phyloP scores from a whole-genome alignment of 2,113 vertebrate genomes.

The Seriola aureovittata region DNA sequence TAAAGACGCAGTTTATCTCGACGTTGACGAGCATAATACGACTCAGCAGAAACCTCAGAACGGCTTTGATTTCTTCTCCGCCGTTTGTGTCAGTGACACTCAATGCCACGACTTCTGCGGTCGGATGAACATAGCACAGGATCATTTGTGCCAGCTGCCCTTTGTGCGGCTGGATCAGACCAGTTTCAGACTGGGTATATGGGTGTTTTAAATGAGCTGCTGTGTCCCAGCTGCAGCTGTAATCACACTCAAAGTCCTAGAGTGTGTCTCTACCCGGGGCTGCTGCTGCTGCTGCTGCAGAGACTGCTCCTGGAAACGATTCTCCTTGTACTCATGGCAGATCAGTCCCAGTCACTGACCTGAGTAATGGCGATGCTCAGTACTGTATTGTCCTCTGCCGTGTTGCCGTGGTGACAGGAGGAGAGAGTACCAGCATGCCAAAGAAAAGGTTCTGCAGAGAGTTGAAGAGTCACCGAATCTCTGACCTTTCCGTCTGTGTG shows the following conservation, averaged over 20 bases:
- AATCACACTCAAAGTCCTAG: constrained; percentile 12
- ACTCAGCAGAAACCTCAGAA: not conserved
- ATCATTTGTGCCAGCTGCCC: not conserved
- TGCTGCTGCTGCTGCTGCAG: constrained; percentile 35
- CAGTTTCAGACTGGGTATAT: constrained; percentile 14
- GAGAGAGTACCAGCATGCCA: constrained; percentile 53
- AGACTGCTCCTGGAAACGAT: constrained; percentile 58
- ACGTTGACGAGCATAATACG: not conserved
- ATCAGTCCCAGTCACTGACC: constrained; percentile 74
- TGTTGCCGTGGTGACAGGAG: constrained; percentile 76
- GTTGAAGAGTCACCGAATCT: constrained; percentile 62
- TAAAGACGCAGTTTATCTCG: not conserved
- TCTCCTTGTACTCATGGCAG: constrained; percentile 57
- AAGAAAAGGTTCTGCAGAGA: constrained; percentile 66
- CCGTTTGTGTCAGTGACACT: not conserved
- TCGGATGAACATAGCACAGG: not conserved
- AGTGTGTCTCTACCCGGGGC: constrained; percentile 16
- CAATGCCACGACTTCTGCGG: not conserved
- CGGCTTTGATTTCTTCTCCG: not conserved
- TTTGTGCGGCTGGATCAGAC: constrained; percentile 12
- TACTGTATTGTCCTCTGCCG: constrained; percentile 68
- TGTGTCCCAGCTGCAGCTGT: constrained; percentile 34
- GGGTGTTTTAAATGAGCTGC: constrained; percentile 21
- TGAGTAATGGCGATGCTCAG: constrained; percentile 72
- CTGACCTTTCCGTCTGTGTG: constrained; percentile 70